Conservation (phyloP, 2,888 invertebrate genomes). For the Chesias legatella region DNA sequence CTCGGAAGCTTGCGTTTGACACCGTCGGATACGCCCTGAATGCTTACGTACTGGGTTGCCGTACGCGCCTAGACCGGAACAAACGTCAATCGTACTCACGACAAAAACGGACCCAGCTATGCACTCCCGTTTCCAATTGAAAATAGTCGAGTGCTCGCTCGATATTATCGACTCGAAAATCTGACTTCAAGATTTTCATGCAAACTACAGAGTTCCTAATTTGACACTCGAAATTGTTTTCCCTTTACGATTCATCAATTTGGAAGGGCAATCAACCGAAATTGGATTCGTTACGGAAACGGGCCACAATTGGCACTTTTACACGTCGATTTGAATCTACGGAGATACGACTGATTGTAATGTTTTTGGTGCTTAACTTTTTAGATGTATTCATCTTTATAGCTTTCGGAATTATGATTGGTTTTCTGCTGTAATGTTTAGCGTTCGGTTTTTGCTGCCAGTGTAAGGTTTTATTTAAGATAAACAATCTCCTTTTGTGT, state of each 20-base stretch:
- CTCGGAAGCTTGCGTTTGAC: conserved; percentile 40
- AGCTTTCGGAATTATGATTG: conserved; percentile 20
- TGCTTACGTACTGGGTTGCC: conserved; percentile 31
- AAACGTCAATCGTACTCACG: conserved; percentile 9
- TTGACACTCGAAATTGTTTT: conserved; percentile 49
- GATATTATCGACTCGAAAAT: conserved; percentile 5
- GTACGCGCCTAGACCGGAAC: conserved; percentile 7
- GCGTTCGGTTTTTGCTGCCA: not conserved
- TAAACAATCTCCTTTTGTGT: conserved; percentile 33
- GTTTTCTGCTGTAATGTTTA: conserved; percentile 1
- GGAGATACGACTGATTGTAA: conserved; percentile 39
- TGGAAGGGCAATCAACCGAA: conserved; percentile 46
- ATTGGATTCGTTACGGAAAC: conserved; percentile 52
- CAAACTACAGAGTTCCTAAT: conserved; percentile 31
- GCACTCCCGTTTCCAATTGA: conserved; percentile 7
- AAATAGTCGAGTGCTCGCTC: conserved; percentile 2
- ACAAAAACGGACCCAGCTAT: conserved; percentile 4
- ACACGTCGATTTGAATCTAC: conserved; percentile 47
- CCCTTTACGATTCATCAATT: conserved; percentile 52
- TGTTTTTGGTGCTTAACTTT: conserved; percentile 30
- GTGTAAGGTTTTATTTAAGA: conserved; percentile 6
- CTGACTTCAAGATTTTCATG: conserved; percentile 10
- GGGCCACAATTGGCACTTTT: conserved; percentile 51
- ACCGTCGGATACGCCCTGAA: conserved; percentile 37
- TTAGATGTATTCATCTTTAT: conserved; percentile 26